phyloP scores from a whole-genome alignment of 2,113 vertebrate species.

The Daphoenositta chrysoptera region DNA sequence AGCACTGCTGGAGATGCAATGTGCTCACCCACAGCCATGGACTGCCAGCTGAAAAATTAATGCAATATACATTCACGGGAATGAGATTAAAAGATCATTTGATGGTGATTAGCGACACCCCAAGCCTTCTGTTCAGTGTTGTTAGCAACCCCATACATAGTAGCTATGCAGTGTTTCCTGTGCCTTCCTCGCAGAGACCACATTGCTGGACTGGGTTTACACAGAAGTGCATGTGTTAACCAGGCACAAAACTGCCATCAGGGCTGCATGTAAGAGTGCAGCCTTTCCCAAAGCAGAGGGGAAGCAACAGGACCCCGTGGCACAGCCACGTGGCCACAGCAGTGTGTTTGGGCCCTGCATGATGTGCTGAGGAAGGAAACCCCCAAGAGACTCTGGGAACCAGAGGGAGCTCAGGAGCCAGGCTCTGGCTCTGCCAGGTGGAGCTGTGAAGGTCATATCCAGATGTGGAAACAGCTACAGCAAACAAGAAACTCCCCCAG shows the following conservation, averaged over 20 bases:
- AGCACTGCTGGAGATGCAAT: neutral
- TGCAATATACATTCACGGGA: neutral
- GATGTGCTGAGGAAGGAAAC: neutral
- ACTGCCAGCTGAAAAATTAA: neutral
- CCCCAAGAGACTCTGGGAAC: neutral
- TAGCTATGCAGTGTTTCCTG: neutral
- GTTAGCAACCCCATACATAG: neutral
- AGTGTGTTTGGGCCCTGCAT: neutral
- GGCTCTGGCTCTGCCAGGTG: neutral
- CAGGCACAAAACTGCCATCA: neutral
- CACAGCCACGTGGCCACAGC: accelerated
- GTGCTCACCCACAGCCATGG: neutral
- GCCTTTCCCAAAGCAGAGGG: neutral
- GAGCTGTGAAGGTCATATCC: neutral
- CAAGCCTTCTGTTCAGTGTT: neutral
- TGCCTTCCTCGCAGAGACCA: neutral
- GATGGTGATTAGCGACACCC: neutral
- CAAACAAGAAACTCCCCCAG: neutral
- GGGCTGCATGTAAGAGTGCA: neutral
- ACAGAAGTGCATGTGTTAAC: neutral
- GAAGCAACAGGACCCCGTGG: neutral
- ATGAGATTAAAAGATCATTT: neutral
- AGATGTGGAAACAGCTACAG: neutral
- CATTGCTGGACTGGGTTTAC: neutral
- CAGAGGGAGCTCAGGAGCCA: neutral